Evolutionary conservation across 2,113 vertebrate genomes (phyloP), one percentile per base, ranked within the genome.

Genomic region (Sylvietta virens): DNA sequence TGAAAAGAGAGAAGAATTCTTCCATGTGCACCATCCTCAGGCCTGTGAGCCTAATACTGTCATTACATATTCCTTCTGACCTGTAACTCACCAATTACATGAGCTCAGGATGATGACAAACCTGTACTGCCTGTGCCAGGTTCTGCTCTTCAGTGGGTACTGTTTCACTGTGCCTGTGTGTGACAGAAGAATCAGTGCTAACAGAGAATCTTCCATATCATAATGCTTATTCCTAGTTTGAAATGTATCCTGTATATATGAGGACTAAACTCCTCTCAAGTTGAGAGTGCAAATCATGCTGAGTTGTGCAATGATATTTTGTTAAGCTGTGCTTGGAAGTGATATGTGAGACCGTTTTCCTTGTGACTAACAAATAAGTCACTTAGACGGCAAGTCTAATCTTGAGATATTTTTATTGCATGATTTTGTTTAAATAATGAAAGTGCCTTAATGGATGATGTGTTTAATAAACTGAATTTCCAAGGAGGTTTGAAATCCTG

Each of bases 371-470:
- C 12, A 83, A 58, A 69, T 94, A 87, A 87, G 78, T 91, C 76
- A 87, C 72, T 86, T 91, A 90, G 78, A 95, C 77, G 30, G 47
- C 80, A 81, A 86, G 22, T 86, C 94, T 94, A 91, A 94, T 90
- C 88, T 91, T 88, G 79, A 84, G 72, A 21, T 84, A 33, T 84
- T 90, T 96, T 91, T 90, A 92, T 79, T 90, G 76, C 19, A 44
- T 77, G 22, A 17, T 92, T 48, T 76, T 95, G 56, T 84, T 93
- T 92, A 96, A 95, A 88, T 92, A 97, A 94, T 81, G 61, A 79
- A 97, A 92, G 57, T 88, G 40, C 45, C 40, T 95, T 95, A 88
- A 96, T 91, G 54, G 81, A n/a, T 92, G 42, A 86, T 90, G 58
- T 0, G 0, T 95, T 92, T 95, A 94, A 91, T 84, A 94, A 88